Evolutionary conservation across 2,888 invertebrate genomes (phyloP), one percentile per base, ranked within the genome.

Genomic region (Heterodera filipjevi): DNA sequence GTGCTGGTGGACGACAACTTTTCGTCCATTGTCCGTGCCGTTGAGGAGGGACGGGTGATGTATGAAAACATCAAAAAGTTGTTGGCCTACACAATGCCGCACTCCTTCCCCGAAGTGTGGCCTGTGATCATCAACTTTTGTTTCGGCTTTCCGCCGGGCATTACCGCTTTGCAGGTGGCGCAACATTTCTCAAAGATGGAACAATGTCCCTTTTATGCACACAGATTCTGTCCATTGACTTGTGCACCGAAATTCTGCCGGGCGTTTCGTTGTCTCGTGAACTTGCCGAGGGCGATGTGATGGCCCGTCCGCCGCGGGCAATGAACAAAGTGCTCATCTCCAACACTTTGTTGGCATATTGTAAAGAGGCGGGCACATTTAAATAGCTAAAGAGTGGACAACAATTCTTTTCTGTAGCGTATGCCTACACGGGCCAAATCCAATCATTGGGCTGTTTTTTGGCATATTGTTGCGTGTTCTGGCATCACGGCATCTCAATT

Each of bases 1-100:
- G 77, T 84, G 27, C 81, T 84, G 14, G 76, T 78, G 83, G 83
- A 84, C 75, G 84, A 84, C 73, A 82, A 84, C 78, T 84, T 84
- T 71, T 66, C 84, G 19, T 84, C 84, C 49, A 84, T 84, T 71
- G 83, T 84, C 44, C 59, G 35, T 30, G 82, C 79, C 39, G 78
- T 84, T n/a, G 74, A 84, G 53, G 82, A 84, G 59, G 84, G 84
- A 10, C 81, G 84, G 27, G 27, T 80, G 49, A 78, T 84, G 82
- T 83, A 79, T 74, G 84, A 84, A n/a, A 84, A 84, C 71, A 76
- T 84, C 66, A 82, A 81, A 35, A 84, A 84, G 70, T 71, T 80
- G 33, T 66, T 84, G 27, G 83, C 78, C n/a, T 84, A 84, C 72
- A 80, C 81, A 27, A 77, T 84, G 77, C 77, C 81, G 14, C 84